Evolutionary conservation across 2,797 vertebrate species (phyloP).

Genomic region (Schizopygopsis pylzovi): DNA sequence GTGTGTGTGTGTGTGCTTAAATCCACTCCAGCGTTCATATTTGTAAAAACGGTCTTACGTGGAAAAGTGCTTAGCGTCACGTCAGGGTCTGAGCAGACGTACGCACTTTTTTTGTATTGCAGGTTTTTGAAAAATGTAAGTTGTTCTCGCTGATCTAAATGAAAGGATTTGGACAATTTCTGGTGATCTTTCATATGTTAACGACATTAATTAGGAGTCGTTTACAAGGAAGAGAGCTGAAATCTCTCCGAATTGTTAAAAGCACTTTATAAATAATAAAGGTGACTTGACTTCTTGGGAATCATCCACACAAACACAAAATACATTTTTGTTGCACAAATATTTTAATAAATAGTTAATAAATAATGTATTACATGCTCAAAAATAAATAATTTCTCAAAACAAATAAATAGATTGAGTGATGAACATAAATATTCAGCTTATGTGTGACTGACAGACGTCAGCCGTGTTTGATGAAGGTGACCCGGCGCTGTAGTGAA

Average conservation of each 20-base stretch:
- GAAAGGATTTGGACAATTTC: too few relatives aligned
- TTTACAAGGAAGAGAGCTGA: too few relatives aligned
- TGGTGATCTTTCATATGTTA: too few relatives aligned
- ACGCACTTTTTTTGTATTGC: too few relatives aligned
- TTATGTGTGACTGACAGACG: conserved; percentile 42
- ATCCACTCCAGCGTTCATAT: not conserved
- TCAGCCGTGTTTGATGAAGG: not conserved
- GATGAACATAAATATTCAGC: conserved; percentile 49
- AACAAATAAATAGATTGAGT: conserved; percentile 56
- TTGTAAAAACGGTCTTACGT: not conserved
- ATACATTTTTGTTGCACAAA: conserved; percentile 42
- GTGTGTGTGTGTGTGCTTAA: not conserved
- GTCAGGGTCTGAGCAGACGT: not conserved
- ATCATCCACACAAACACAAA: not conserved
- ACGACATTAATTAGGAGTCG: too few relatives aligned
- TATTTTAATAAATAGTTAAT: conserved; percentile 60
- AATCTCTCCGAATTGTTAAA: too few relatives aligned
- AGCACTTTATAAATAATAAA: not conserved
- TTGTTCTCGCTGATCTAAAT: too few relatives aligned
- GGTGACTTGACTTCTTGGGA: not conserved
- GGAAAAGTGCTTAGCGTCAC: too few relatives aligned
- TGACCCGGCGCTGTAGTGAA: conserved; percentile 3
- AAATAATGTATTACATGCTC: conserved; percentile 48
- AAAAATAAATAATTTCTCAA: conserved; percentile 24
- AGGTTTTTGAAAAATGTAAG: too few relatives aligned